Base-by-base conservation (phyloP, 92 coral and sea anemone genomes). In the Palythoa grandiflora region DNA sequence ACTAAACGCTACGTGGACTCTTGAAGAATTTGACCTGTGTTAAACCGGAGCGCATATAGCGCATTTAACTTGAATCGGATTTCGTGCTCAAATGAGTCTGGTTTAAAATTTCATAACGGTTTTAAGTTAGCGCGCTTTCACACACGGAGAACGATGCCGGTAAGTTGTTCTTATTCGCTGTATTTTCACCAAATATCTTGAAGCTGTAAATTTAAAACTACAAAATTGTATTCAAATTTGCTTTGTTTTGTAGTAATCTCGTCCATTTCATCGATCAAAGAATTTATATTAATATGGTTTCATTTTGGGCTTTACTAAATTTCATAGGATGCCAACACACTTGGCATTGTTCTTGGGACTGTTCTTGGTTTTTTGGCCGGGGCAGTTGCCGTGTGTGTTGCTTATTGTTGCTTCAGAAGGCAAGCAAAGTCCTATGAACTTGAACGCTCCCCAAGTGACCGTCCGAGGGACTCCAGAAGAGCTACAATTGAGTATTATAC, bases 351-450 rank as follows among this genome's bases (percentile, higher is more conserved):
- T 73, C 89, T 95, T 3, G 98, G 98, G 10, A 87, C 96, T 17
- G 87, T 95, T 5, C 88, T 95, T 14, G 98, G 98, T 0, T 95
- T 95, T 73, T 74, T 95, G 38, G 93, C 91, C 37, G 98, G 98
- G 5, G 98, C 88, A 73, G 35, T 91, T 15, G 96, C 79, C 9
- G 94, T 95, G 2, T 86, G 96, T 20, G 6, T 88, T 36, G 89
- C 84, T 1, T 94, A 71, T 72, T 63, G 87, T 11, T 90, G 84
- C 53, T 93, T 89, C 15, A 84, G 91, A 14, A 93, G 71, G 89
- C 88, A 90, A 35, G 77, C 92, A 48, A 93, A 93, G 85, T 75
- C 90, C 2, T 92, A 89, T 73, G 53, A 73, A 19, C 88, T 90
- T 12, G 86, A 60, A n/a, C 78, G 81, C 20, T 68, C 60, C 9